Evolutionary conservation across 2,797 vertebrate genomes (phyloP).

Genomic region (Macroramphosus scolopax): DNA sequence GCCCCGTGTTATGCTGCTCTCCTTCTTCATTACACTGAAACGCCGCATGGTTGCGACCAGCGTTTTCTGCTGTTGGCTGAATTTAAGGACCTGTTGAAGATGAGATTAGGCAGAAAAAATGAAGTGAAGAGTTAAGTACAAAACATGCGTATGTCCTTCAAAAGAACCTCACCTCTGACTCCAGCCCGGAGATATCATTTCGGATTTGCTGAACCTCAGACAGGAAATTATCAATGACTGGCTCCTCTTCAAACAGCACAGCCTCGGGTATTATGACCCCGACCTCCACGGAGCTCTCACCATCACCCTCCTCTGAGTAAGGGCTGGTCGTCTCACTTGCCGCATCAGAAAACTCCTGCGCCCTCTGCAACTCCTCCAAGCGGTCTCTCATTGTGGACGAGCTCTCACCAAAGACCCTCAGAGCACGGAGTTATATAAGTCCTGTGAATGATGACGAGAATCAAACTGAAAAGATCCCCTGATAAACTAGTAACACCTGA

Average conservation of each 20-base stretch:
- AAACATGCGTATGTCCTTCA: neutral
- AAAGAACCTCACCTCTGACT: slow-evolving; percentile 75
- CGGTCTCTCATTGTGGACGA: slow-evolving; percentile 84
- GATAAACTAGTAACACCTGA: no score
- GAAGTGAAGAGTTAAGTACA: neutral
- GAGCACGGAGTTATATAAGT: slow-evolving; percentile 9
- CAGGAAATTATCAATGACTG: slow-evolving; percentile 85
- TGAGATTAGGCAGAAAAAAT: neutral
- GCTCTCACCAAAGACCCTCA: slow-evolving; percentile 3
- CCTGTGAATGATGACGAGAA: no score
- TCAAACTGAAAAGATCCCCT: no score
- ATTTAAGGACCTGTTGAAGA: slow-evolving; percentile 70
- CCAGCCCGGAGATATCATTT: slow-evolving; percentile 81
- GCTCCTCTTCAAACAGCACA: slow-evolving; percentile 90
- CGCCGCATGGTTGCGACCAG: slow-evolving; percentile 89
- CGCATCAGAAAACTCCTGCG: slow-evolving; percentile 71
- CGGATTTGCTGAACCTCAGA: slow-evolving; percentile 84
- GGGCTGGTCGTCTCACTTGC: slow-evolving; percentile 7
- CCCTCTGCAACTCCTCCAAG: slow-evolving; percentile 84
- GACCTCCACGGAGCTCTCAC: slow-evolving; percentile 65
- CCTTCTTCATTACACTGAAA: slow-evolving; percentile 93
- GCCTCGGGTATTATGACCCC: slow-evolving; percentile 77
- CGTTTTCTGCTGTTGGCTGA: slow-evolving; percentile 87
- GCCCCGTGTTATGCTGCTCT: slow-evolving; percentile 84
- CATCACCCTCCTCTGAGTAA: slow-evolving; percentile 61